Conservation (phyloP, 2,797 vertebrate species). For the Mormyrus hasselquistii region DNA sequence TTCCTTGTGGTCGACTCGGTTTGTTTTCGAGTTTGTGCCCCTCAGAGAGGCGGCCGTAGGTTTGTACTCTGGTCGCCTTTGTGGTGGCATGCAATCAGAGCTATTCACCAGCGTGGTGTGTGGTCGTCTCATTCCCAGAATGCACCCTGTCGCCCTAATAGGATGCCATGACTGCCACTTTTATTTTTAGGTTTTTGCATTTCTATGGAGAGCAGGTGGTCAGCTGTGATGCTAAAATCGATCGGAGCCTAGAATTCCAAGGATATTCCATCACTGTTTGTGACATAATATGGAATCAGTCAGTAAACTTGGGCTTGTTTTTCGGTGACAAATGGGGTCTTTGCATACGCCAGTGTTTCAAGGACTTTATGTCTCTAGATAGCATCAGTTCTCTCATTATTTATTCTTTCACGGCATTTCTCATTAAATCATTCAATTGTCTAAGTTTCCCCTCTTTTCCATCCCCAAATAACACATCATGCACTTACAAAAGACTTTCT, state of each 20-base stretch:
- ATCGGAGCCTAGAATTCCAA: not conserved
- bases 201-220: not conserved
- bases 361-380: not conserved
- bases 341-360: not conserved
- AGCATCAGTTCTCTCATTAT: not conserved
- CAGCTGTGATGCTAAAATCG: not conserved
- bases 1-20: not conserved
- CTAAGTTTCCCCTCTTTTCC: not conserved
- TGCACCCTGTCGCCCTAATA: not conserved
- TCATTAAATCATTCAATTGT: not conserved
- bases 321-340: not conserved
- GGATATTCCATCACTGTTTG: not conserved
- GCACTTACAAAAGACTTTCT: not conserved
- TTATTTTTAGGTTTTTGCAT: slow-evolving; percentile 11
- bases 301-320: not conserved
- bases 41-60: not conserved
- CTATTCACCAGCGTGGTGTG: not conserved
- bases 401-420: not conserved
- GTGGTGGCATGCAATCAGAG: not conserved
- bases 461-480: not conserved
- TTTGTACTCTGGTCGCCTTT: not conserved
- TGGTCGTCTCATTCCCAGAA: not conserved
- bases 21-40: not conserved
- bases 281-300: not conserved
- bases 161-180: not conserved